phyloP scores from a whole-genome alignment of 2,888 invertebrate species.

The Agonum fuliginosum region DNA sequence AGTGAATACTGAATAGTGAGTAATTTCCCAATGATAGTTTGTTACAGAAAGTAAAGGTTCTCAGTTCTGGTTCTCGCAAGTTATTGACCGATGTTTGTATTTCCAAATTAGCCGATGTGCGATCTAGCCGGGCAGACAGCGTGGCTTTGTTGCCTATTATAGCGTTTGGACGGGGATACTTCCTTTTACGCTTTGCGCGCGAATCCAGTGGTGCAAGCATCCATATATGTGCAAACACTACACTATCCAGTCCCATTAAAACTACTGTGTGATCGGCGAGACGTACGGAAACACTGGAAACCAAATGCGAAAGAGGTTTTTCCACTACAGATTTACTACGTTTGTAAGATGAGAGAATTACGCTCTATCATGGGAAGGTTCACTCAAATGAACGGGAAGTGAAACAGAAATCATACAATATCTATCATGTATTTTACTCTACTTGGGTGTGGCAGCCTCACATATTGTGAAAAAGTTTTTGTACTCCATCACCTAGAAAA shows the following conservation, averaged over 20 bases:
- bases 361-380: background rate
- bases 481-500: no score
- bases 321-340: conserved; percentile 3
- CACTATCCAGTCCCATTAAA: conserved; percentile 40
- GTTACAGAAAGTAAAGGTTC: conserved; percentile 25
- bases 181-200: conserved; percentile 26
- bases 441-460: no score
- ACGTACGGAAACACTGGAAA: conserved; percentile 12
- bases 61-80: background rate
- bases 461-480: no score
- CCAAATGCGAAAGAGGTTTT: background rate
- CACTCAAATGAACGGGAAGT: no score
- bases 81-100: conserved; percentile 33
- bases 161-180: conserved; percentile 19
- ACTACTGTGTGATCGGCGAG: no score
- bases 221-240: conserved; percentile 37
- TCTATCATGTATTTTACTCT: no score
- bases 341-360: background rate
- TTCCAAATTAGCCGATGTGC: conserved; percentile 43
- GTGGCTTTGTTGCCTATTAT: conserved; percentile 48
- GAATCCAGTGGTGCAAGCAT: conserved; percentile 16
- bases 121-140: conserved; percentile 40
- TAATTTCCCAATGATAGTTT: background rate
- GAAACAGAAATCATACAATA: no score
- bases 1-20: background rate